Base-by-base conservation (phyloP, 2,113 vertebrate species). In the Megaceryle maxima region DNA sequence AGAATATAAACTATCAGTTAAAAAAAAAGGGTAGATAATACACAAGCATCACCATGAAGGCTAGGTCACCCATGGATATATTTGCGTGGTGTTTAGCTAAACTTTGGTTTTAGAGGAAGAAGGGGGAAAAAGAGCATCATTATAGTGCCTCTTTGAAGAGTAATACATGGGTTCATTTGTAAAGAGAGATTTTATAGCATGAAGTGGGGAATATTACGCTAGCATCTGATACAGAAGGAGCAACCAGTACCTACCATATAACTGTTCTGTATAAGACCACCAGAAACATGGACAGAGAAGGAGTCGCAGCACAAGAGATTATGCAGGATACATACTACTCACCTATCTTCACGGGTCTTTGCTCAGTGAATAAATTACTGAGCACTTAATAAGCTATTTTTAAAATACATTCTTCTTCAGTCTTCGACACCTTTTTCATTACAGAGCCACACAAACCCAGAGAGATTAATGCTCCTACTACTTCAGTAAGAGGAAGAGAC, bases 101-200 rank as follows among this genome's bases (percentile, higher is more conserved):
- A 51, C 15, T 7, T 63, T 8, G 18, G 10, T 21, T 75, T 51
- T 72, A 41, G 43, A 35, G 41, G 10, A 75, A 64, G 6, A 48
- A 11, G 7, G 0, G 2, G 14, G 15, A 4, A 1, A 0, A 18
- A 5, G 19, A 51, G 31, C 4, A 5, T 18, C 11, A 2, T 41
- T 60, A 24, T 17, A 67, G 60, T 16, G 16, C 11, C 29, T 72
- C 13, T 79, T n/a, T n/a, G 10, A 41, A 78, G 25, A 88, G 21
- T 35, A 5, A 6, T 7, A 20, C 7, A 5, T 44, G 20, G 39
- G 35, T 75, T 79, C 69, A 21, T 78, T 81, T 80, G 31, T 50
- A n/a, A 35, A 43, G 14, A 83, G 41, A 90, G 67, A 35, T 56
- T 57, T 48, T 69, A 4, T 3, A 43, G 17, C 29, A 43, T 22